Percentiles rank a stretch among this genome's conserved stretches.
Conservation (phyloP, 1,140 invertebrate genomes). For the Meloidogyne hapla region DNA sequence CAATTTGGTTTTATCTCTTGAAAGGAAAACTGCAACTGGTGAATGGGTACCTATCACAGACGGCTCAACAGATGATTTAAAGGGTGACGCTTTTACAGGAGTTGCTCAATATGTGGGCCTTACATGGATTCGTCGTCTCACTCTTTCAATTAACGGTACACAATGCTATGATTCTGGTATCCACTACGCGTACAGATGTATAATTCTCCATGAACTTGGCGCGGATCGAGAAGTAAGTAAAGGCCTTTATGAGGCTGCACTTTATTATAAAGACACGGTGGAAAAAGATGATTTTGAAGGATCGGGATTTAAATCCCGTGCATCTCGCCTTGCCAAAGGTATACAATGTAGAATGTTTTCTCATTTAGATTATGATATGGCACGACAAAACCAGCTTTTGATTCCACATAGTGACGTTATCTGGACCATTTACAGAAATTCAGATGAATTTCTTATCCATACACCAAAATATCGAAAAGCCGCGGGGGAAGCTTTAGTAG, state of each 20-base stretch:
- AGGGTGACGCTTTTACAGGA: background rate
- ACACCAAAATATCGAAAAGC: too few species aligned
- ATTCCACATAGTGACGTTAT: too few species aligned
- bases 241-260: background rate
- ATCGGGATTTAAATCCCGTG: too few species aligned
- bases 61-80: background rate
- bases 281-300: too few species aligned
- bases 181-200: background rate
- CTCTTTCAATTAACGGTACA: too few species aligned
- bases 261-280: background rate
- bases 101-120: background rate
- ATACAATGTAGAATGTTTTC: too few species aligned
- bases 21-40: background rate
- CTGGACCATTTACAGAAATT: too few species aligned
- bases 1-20: background rate
- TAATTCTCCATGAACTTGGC: slow-evolving; percentile 1
- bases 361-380: too few species aligned
- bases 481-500: background rate
- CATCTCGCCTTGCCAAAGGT: too few species aligned
- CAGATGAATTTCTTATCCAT: too few species aligned
- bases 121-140: background rate
- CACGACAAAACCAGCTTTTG: too few species aligned
- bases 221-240: background rate
- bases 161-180: background rate
- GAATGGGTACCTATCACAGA: background rate